A percentile compares a stretch with the other conserved stretches of the same genome.
phyloP scores from a whole-genome alignment of 2,888 invertebrate species.

The Leucoma salicis region DNA sequence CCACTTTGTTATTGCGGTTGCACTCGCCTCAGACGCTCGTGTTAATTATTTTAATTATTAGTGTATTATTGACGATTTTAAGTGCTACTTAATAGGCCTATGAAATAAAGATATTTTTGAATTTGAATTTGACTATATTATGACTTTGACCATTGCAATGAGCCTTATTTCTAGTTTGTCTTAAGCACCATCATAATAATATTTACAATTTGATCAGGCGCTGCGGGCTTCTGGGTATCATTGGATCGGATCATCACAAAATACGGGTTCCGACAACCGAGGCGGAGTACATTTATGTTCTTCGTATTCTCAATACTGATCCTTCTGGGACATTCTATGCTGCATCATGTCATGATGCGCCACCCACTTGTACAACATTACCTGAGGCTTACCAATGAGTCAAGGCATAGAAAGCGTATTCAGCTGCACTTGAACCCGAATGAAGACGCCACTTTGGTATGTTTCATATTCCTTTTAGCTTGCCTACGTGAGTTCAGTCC shows the following conservation, averaged over 20 bases:
- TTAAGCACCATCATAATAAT: too few relatives aligned
- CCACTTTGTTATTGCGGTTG: too few relatives aligned
- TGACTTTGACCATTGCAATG: too few relatives aligned
- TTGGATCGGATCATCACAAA: conserved; percentile 92
- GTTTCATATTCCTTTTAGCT: conserved; percentile 26
- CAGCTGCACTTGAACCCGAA: conserved; percentile 91
- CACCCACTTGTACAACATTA: conserved; percentile 93
- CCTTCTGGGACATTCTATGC: conserved; percentile 88
- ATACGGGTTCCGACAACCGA: conserved; percentile 87
- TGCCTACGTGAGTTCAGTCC: too few relatives aligned
- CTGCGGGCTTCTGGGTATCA: conserved; percentile 94
- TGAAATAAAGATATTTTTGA: too few relatives aligned
- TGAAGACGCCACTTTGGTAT: conserved; percentile 91
- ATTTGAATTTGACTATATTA: too few relatives aligned
- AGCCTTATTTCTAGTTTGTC: too few relatives aligned
- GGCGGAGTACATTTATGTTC: conserved; percentile 92
- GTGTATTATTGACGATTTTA: too few relatives aligned
- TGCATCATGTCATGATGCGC: conserved; percentile 89
- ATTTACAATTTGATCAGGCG: conserved; percentile 82
- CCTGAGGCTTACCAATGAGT: conserved; percentile 87
- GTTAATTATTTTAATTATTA: too few relatives aligned
- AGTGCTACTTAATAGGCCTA: too few relatives aligned
- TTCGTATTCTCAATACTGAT: conserved; percentile 90
- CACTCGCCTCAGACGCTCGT: too few relatives aligned
- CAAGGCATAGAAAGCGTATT: conserved; percentile 88